These are phyloP conservation scores for Phasianus colchicus DNA, from an alignment of 2,113 vertebrate species.

Conservation along the genomic window DNA sequence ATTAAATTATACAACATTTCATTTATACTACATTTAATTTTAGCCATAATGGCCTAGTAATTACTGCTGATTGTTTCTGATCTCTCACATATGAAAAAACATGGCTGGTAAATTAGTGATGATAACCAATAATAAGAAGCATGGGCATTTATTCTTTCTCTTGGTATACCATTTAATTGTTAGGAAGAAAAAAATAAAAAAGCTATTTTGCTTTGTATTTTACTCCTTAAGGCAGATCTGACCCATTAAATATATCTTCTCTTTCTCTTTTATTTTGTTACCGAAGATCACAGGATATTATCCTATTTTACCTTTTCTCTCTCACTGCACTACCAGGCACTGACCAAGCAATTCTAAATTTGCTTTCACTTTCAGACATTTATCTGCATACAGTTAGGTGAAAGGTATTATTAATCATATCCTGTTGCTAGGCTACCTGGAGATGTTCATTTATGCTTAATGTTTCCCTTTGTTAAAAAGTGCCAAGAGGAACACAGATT, in stretches of 20 bases:
- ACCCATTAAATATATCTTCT: constrained; percentile 24
- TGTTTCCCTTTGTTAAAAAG: constrained; percentile 75
- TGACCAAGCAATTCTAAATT: constrained; percentile 70
- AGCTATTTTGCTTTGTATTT: constrained; percentile 12
- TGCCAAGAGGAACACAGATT: constrained; percentile 60
- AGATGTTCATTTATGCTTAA: constrained; percentile 80
- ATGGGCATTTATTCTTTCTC: constrained; percentile 5
- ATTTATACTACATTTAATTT: constrained; percentile 43
- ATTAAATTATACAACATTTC: constrained; percentile 59
- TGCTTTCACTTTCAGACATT: constrained; percentile 72
- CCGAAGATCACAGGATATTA: constrained; percentile 60
- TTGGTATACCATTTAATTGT: constrained; percentile 2
- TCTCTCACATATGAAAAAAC: constrained; percentile 48
- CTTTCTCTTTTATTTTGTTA: constrained; percentile 17
- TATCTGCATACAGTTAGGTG: constrained; percentile 73
- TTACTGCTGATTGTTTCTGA: constrained; percentile 57
- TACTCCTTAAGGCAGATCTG: not conserved
- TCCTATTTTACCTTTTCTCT: constrained; percentile 40
- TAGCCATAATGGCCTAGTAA: constrained; percentile 20
- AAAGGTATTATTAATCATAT: constrained; percentile 82
- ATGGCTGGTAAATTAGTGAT: constrained; percentile 35
- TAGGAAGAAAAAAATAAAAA: not conserved
- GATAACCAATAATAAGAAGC: constrained; percentile 31
- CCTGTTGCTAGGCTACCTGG: constrained; percentile 81
- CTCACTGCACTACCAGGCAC: constrained; percentile 39